Conservation (phyloP, 1,140 invertebrate genomes). For the Alviniconcha marisindica region DNA sequence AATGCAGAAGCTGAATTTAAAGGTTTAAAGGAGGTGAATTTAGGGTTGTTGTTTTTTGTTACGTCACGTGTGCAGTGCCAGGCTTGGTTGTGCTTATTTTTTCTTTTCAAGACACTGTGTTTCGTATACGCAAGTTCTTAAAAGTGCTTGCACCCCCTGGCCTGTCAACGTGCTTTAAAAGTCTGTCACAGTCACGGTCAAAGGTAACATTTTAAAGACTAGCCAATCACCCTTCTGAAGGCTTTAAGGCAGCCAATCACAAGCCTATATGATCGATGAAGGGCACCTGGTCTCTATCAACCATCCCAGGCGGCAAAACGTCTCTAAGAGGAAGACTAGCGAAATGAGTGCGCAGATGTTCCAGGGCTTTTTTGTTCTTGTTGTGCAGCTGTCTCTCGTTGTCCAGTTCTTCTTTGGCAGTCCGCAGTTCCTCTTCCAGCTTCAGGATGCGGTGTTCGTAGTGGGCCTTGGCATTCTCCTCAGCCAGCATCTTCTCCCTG, state of each 20-base stretch:
- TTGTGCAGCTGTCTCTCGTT: slow-evolving; percentile 54
- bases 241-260: background rate
- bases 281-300: slow-evolving; percentile 53
- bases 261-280: slow-evolving; percentile 41
- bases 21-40: too few species aligned
- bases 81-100: too few species aligned
- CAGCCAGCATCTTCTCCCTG: slow-evolving; percentile 52
- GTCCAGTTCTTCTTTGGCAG: slow-evolving; percentile 50
- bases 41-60: too few species aligned
- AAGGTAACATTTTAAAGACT: too few species aligned
- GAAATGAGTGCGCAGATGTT: slow-evolving; percentile 63
- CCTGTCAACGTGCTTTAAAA: too few species aligned
- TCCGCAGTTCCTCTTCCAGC: slow-evolving; percentile 50
- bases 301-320: slow-evolving; percentile 54
- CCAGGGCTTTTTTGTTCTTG: slow-evolving; percentile 55
- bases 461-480: slow-evolving; percentile 52
- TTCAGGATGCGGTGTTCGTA: slow-evolving; percentile 57
- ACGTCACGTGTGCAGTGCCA: too few species aligned
- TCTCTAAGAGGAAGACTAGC: slow-evolving; percentile 58
- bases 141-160: background rate
- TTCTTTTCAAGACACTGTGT: too few species aligned
- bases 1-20: too few species aligned
- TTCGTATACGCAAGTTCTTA: background rate
- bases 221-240: too few species aligned
- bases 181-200: too few species aligned